Evolutionary conservation across 2,797 vertebrate species (phyloP), one percentile per base, ranked within the genome.

Genomic region (Botia kubotai): DNA sequence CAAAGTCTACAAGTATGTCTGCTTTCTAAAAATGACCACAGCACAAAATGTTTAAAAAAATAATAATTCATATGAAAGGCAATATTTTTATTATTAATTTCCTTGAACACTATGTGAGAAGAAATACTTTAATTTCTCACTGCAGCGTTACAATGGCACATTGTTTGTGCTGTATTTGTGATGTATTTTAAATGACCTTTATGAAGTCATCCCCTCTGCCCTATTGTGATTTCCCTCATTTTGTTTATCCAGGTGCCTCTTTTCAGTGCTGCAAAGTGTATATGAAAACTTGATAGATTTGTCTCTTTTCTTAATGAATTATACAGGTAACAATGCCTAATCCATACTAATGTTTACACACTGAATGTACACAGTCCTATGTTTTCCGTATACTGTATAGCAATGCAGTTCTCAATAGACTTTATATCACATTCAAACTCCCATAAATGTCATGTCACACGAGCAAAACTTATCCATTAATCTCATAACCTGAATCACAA

Each of bases 201-300:
- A 43, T 74, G 57, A 71, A 63, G 26, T 36, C 48, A 16, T 66
- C 13, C n/a, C n/a, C 23, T 57, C n/a, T 58, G n/a, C 50, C 29
- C 82, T 39, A 13, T 76, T 79, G 55, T 76, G 21, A 55, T 71
- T 57, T 65, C 57, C 11, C 7, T 23, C 17, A 11, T 50, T 73
- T 69, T 82, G 80, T 84, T 82, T 84, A 70, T 77, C 39, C 77
- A 84, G 72, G 68, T 86, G 82, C 26, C 60, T 72, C 60, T 39
- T 75, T 83, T 77, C 43, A 77, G 29, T n/a, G 26, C n/a, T 62
- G 23, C 62, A 65, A n/a, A 63, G 53, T 62, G 55, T 48, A 69
- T 29, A 46, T 77, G 60, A 60, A 83, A 82, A 50, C 10, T 46
- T 29, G 26, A 16, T 70, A 4, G n/a, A 53, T 60, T 60, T 39